Evolutionary conservation across 2,888 invertebrate species (phyloP), one percentile per base, ranked within the genome.

Genomic region (Stenchaetothrips biformis): DNA sequence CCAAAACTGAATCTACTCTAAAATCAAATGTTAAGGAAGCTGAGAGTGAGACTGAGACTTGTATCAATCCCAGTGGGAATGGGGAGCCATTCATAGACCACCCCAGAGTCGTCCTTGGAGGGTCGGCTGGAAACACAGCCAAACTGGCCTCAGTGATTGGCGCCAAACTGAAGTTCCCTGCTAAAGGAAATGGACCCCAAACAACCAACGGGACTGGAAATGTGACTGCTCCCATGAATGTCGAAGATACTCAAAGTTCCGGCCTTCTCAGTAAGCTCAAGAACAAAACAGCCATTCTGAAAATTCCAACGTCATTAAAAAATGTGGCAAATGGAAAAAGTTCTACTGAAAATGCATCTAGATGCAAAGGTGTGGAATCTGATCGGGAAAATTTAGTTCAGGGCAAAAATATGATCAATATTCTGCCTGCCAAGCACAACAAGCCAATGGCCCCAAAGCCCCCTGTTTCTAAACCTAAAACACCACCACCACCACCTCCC

Each of bases 401-500:
- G 81, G 59, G 49, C 7, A 78, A 67, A 13, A 80, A 79, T 77
- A 80, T 78, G 7, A 74, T 74, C 11, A 74, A 74, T 74, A 25
- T 74, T 7, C 25, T 74, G 25, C 67, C 67, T 74, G 67, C 67
- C 25, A 74, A 74, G 25, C 67, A 74, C 67, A 74, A 74, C 25
- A 74, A 74, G 25, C 25, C 67, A 74, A 11, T 25, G 11, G 67
- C 67, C 37, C 81, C 80, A 11, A 83, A 82, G 74, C 79, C 81
- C 11, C 67, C 79, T n/a, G 81, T 83, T 77, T 81, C 83, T 78
- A 85, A 85, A 82, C 85, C 85, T 18, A 85, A 84, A 82, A 83
- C 84, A 77, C 85, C 85, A 13, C 85, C 85, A 48, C 85, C 86
- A 7, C 85, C 85, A 8, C 85, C 85, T 21, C 85, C 85, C 4